phyloP scores from a whole-genome alignment of 2,797 vertebrate species.

The Danio kyathit region DNA sequence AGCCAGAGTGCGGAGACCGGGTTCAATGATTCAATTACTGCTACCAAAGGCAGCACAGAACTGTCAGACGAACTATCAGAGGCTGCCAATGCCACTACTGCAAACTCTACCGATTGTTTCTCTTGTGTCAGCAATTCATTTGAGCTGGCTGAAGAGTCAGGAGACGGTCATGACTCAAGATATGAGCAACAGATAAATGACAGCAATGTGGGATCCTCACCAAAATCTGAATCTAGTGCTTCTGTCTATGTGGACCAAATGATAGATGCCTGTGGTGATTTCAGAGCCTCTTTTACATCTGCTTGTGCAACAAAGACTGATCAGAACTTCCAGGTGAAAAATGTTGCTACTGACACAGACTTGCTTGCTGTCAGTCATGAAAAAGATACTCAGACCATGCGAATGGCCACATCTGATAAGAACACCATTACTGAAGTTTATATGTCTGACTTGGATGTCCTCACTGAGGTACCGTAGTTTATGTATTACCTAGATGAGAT shows the following conservation, averaged over 20 bases:
- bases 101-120: slow-evolving; percentile 40
- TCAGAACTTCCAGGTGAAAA: slow-evolving; percentile 32
- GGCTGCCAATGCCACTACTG: background rate
- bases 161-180: slow-evolving; percentile 5
- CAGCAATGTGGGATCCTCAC: slow-evolving; percentile 57
- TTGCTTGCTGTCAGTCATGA: slow-evolving; percentile 36
- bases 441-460: slow-evolving; percentile 75
- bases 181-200: background rate
- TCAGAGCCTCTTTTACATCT: slow-evolving; percentile 34
- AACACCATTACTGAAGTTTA: slow-evolving; percentile 67
- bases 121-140: slow-evolving; percentile 10
- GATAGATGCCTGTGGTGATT: slow-evolving; percentile 52
- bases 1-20: background rate
- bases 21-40: slow-evolving; percentile 24
- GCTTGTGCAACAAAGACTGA: slow-evolving; percentile 36
- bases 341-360: slow-evolving; percentile 48
- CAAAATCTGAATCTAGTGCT: background rate
- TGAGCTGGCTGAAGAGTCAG: slow-evolving; percentile 4
- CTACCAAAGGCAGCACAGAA: slow-evolving; percentile 38
- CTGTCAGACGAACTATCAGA: background rate
- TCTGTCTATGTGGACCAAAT: slow-evolving; percentile 37
- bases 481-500: too few relatives aligned
- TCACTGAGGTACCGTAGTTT: slow-evolving; percentile 65
- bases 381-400: slow-evolving; percentile 64
- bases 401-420: slow-evolving; percentile 65